A percentile compares a stretch with the other conserved stretches of the same genome.
phyloP scores from a whole-genome alignment of 2,113 vertebrate genomes.

The Zapus hudsonius region DNA sequence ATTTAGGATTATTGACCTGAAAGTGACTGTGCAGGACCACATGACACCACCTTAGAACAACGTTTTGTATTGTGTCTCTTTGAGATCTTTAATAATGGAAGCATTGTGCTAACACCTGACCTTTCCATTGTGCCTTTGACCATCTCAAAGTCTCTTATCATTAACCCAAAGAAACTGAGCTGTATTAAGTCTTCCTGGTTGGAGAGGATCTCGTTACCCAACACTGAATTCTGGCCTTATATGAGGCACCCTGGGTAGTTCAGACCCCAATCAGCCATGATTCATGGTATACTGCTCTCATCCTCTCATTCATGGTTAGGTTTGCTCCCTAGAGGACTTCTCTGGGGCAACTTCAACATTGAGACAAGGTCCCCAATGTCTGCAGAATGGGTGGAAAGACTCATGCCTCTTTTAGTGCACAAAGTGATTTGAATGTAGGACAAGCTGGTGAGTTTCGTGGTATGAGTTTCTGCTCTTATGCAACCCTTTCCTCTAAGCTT shows the following conservation, averaged over 20 bases:
- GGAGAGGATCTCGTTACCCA: neutral
- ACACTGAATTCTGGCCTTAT: constrained; percentile 17
- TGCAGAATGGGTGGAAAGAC: neutral
- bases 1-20: neutral
- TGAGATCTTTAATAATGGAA: neutral
- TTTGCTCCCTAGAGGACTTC: neutral
- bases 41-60: neutral
- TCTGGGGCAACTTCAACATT: neutral
- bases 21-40: neutral
- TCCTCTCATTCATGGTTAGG: neutral
- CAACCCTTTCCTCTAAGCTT: constrained; percentile 41
- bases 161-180: neutral
- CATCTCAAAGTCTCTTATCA: constrained; percentile 7
- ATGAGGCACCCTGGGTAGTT: neutral
- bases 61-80: neutral
- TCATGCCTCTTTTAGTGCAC: neutral
- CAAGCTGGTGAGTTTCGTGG: constrained; percentile 54
- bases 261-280: neutral
- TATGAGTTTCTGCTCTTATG: constrained; percentile 47
- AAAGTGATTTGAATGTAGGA: constrained; percentile 51
- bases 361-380: neutral
- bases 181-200: neutral
- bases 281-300: neutral
- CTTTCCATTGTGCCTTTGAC: neutral
- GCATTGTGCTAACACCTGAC: neutral